phyloP scores from a whole-genome alignment of 2,797 vertebrate genomes.

The Coranthus polyacanthus region DNA sequence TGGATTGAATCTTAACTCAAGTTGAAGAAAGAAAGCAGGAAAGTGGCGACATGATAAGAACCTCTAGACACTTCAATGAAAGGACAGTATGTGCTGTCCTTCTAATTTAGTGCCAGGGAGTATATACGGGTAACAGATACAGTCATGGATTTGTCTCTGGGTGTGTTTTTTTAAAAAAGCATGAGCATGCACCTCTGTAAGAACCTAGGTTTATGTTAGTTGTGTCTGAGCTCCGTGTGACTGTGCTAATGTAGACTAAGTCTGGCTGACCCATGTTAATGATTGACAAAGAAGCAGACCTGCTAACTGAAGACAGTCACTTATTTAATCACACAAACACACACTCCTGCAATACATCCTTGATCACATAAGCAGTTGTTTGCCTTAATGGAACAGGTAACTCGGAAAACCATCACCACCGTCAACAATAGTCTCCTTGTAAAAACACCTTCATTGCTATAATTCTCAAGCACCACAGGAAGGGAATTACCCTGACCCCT shows the following conservation, averaged over 20 bases:
- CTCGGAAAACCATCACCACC: constrained; percentile 34
- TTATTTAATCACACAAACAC: constrained; percentile 29
- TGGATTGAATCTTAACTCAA: constrained; percentile 27
- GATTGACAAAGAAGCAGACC: constrained; percentile 67
- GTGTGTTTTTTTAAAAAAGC: constrained; percentile 47
- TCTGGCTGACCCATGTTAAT: constrained; percentile 66
- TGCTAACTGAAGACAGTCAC: constrained; percentile 44
- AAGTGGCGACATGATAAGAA: constrained; percentile 30
- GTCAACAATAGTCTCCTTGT: constrained; percentile 45
- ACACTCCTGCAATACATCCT: constrained; percentile 24
- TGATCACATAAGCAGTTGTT: constrained; percentile 1
- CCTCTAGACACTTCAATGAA: constrained; percentile 19
- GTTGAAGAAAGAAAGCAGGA: constrained; percentile 22
- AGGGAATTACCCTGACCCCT: constrained; percentile 54
- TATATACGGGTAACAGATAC: constrained; percentile 40
- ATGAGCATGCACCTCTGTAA: constrained; percentile 11
- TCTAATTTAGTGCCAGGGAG: background rate
- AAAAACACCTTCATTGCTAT: constrained; percentile 39
- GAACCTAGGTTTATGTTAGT: constrained; percentile 19
- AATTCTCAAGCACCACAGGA: constrained; percentile 60
- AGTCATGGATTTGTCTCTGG: constrained; percentile 42
- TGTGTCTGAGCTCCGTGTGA: constrained; percentile 39
- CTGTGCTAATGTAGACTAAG: constrained; percentile 6
- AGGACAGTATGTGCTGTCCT: constrained; percentile 11
- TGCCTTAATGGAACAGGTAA: constrained; percentile 50